phyloP scores from a whole-genome alignment of 2,113 vertebrate genomes.

The Mormyrus lacerda region DNA sequence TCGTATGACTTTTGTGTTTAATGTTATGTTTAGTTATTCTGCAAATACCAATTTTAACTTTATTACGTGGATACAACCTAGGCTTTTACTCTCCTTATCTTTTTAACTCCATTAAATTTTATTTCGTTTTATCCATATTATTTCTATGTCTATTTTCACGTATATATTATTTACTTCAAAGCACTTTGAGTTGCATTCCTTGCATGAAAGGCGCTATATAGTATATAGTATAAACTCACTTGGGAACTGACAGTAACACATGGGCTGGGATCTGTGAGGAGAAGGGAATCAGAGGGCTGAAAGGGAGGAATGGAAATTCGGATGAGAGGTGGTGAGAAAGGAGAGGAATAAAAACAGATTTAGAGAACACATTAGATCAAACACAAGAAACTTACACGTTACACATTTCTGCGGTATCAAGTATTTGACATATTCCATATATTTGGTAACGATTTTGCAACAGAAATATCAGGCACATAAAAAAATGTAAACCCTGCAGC shows the following conservation, averaged over 20 bases:
- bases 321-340: not conserved
- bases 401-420: not conserved
- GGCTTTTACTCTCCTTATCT: not conserved
- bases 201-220: not conserved
- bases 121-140: not conserved
- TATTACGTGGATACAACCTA: not conserved
- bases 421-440: not conserved
- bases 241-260: slow-evolving; percentile 44
- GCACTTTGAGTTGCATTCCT: not conserved
- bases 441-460: not conserved
- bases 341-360: not conserved
- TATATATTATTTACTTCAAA: not conserved
- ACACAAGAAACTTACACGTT: not conserved
- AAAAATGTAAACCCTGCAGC: not conserved
- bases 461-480: not conserved
- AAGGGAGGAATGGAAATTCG: slow-evolving; percentile 27
- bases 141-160: not conserved
- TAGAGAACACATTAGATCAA: not conserved
- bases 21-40: not conserved
- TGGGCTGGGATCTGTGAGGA: slow-evolving; percentile 47
- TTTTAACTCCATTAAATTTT: not conserved
- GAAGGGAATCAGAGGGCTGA: slow-evolving; percentile 65
- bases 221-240: slow-evolving; percentile 42
- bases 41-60: not conserved
- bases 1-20: not conserved